Conservation (phyloP, 2,888 invertebrate species). For the Resseliella maxima region DNA sequence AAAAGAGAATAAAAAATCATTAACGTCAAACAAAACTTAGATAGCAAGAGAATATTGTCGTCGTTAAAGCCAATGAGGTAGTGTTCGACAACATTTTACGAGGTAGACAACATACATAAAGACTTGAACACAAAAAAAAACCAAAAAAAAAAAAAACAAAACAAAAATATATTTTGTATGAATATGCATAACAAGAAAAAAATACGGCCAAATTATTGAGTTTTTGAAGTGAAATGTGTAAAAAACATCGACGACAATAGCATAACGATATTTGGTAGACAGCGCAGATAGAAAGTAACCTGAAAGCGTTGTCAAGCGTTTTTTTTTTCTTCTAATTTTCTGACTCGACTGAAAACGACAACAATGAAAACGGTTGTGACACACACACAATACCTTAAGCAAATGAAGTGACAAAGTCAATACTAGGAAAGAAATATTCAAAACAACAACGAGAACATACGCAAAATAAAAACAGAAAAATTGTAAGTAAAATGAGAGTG, state of each 20-base stretch:
- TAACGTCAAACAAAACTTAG: not conserved
- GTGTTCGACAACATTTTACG: conserved; percentile 15
- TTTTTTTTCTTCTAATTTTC: too few relatives aligned
- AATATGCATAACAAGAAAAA: conserved; percentile 23
- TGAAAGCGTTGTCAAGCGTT: conserved; percentile 30
- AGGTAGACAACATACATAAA: conserved; percentile 10
- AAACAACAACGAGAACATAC: not conserved
- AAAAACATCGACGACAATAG: not conserved
- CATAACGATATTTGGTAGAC: not conserved
- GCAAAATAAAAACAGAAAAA: not conserved
- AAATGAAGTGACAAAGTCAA: conserved; percentile 13
- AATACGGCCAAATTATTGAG: not conserved
- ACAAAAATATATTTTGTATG: not conserved
- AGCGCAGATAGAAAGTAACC: not conserved
- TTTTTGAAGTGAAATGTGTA: conserved; percentile 29
- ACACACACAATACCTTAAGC: not conserved
- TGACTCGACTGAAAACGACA: conserved; percentile 17
- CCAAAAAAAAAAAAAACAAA: too few relatives aligned
- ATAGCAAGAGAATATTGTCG: conserved; percentile 4
- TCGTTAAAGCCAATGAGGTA: conserved; percentile 26
- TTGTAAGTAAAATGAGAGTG: not conserved
- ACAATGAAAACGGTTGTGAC: not conserved
- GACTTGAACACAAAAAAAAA: too few relatives aligned
- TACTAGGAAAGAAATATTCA: not conserved
- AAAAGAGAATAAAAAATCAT: not conserved